Conservation (phyloP, 2,797 vertebrate genomes). For the Alectoris magna region DNA sequence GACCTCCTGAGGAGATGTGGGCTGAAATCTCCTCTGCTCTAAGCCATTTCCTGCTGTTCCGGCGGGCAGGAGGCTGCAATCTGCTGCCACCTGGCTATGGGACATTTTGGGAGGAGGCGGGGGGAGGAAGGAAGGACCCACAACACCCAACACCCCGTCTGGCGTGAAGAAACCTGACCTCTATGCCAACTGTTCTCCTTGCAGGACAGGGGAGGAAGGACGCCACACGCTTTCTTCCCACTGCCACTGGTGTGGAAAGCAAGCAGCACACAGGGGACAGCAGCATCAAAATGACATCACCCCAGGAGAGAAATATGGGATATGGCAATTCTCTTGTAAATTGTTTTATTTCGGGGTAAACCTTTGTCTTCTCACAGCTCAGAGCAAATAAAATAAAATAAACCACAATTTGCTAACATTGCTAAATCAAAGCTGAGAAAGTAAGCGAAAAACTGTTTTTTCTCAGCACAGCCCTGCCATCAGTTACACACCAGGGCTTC, state of each 20-base stretch:
- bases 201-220: neutral
- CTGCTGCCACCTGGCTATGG: neutral
- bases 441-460: neutral
- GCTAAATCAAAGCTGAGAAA: neutral
- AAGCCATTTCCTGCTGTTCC: neutral
- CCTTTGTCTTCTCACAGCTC: neutral
- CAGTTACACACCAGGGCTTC: neutral
- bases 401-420: neutral
- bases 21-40: constrained; percentile 15
- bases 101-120: neutral
- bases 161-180: constrained; percentile 29
- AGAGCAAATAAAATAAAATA: neutral
- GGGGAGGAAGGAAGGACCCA: constrained; percentile 36
- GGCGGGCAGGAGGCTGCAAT: neutral
- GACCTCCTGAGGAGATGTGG: neutral
- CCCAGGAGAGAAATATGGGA: neutral
- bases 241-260: neutral
- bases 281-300: neutral
- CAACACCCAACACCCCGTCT: constrained; percentile 23
- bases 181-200: neutral
- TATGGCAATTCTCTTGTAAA: neutral
- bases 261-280: neutral
- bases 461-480: neutral
- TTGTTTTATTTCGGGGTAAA: neutral
- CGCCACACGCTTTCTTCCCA: neutral